phyloP scores from a whole-genome alignment of 2,797 vertebrate species.

The Manis pentadactyla region DNA sequence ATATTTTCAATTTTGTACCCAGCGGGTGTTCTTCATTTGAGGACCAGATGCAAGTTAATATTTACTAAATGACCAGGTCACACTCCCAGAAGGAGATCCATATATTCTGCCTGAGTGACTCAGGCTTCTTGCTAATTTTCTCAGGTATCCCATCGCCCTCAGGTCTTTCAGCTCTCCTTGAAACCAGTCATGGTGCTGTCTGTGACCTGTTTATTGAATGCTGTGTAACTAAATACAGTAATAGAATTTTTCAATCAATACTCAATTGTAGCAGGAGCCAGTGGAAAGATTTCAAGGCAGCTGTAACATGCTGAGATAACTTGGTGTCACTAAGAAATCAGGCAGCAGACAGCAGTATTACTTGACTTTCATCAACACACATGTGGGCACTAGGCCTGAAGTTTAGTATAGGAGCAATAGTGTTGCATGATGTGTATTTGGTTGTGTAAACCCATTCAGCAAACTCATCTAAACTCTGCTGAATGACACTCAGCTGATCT shows the following conservation, averaged over 20 bases:
- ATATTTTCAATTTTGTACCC: conserved; percentile 20
- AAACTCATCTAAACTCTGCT: conserved; percentile 43
- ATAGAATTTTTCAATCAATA: conserved; percentile 83
- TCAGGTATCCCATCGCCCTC: conserved; percentile 32
- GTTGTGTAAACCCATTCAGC: conserved; percentile 72
- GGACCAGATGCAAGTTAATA: conserved; percentile 17
- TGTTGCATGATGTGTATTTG: conserved; percentile 56
- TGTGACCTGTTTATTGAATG: conserved; percentile 80
- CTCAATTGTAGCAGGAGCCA: conserved; percentile 72
- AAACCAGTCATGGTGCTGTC: conserved; percentile 53
- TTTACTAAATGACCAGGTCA: conserved; percentile 57
- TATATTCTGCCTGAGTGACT: not conserved
- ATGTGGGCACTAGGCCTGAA: conserved; percentile 8
- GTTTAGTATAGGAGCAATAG: conserved; percentile 45
- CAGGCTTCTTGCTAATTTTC: conserved; percentile 54
- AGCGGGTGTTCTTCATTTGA: conserved; percentile 26
- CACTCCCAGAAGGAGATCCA: not conserved
- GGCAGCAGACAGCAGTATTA: conserved; percentile 59
- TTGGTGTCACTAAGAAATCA: conserved; percentile 70
- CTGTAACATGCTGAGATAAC: conserved; percentile 68
- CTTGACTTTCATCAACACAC: conserved; percentile 73
- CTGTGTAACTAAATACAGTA: conserved; percentile 77
- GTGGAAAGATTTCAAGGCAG: conserved; percentile 68
- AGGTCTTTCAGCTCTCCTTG: conserved; percentile 62
- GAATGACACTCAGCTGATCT: conserved; percentile 59